Conservation (phyloP, 1,140 invertebrate genomes). For the Melitaea cinxia region DNA sequence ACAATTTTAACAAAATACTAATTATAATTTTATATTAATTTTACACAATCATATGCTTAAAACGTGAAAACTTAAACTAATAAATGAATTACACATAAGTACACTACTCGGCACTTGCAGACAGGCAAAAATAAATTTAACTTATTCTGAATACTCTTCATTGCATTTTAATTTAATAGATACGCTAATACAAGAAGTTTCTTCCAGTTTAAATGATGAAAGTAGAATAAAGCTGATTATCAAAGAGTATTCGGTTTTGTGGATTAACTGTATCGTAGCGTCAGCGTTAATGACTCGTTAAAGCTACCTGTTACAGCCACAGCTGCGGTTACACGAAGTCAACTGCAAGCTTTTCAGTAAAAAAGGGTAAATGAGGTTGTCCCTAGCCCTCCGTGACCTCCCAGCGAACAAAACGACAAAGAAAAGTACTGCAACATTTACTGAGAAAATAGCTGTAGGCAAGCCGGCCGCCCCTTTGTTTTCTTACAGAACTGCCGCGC, state of each 20-base stretch:
- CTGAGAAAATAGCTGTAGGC: slow-evolving; percentile 70
- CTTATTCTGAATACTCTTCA: too few species aligned
- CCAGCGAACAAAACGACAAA: slow-evolving; percentile 64
- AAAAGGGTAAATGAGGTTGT: slow-evolving; percentile 64
- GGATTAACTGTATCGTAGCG: slow-evolving; percentile 23
- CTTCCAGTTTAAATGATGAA: slow-evolving; percentile 6
- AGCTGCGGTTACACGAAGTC: slow-evolving; percentile 63
- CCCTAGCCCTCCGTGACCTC: slow-evolving; percentile 60
- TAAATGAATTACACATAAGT: too few species aligned
- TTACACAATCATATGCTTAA: too few species aligned
- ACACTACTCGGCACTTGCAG: too few species aligned
- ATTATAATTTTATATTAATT: too few species aligned
- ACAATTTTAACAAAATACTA: too few species aligned
- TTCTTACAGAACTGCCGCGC: slow-evolving; percentile 50
- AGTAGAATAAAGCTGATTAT: slow-evolving; percentile 6
- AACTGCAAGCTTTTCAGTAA: slow-evolving; percentile 57
- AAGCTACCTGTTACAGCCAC: slow-evolving; percentile 58
- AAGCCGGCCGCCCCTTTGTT: slow-evolving; percentile 69
- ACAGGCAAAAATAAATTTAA: too few species aligned
- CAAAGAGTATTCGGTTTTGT: slow-evolving; percentile 26
- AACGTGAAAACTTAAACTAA: too few species aligned
- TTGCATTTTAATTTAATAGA: too few species aligned
- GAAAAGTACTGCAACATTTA: slow-evolving; percentile 67
- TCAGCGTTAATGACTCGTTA: slow-evolving; percentile 63
- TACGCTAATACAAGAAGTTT: not conserved